Conservation (phyloP, 2,888 invertebrate genomes). For the Odontocolon sp. region DNA sequence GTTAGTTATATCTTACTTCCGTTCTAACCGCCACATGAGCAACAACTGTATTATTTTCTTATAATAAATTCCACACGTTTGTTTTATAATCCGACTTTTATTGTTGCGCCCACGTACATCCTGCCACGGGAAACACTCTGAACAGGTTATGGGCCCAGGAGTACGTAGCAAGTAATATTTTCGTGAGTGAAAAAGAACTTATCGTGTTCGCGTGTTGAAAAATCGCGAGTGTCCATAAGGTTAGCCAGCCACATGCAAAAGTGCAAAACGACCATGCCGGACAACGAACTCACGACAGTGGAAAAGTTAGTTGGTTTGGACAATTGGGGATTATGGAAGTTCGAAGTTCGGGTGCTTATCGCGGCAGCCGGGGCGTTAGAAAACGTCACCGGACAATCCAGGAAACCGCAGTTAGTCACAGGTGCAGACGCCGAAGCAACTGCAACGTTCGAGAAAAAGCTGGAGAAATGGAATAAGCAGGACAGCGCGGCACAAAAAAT, state of each 20-base stretch:
- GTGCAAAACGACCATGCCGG: not conserved
- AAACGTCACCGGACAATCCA: not conserved
- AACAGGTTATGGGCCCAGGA: conserved; percentile 37
- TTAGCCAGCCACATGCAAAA: conserved; percentile 20
- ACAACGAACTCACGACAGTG: not conserved
- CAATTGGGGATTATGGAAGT: conserved; percentile 12
- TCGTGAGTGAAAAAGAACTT: not conserved
- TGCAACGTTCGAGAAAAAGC: not conserved
- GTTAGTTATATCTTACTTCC: too few relatives aligned
- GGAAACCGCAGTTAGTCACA: not conserved
- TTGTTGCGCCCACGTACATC: too few relatives aligned
- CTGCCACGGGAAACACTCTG: too few relatives aligned
- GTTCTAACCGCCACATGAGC: too few relatives aligned
- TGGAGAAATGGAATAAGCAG: conserved; percentile 54
- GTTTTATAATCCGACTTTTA: too few relatives aligned
- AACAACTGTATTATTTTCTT: too few relatives aligned
- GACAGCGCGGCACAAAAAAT: conserved; percentile 65
- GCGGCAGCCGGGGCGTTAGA: not conserved
- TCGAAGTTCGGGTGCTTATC: not conserved
- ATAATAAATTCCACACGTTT: too few relatives aligned
- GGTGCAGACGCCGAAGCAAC: not conserved
- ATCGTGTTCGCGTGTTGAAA: not conserved
- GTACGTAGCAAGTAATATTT: not conserved
- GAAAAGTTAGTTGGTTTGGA: not conserved
- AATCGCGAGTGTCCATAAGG: not conserved